Evolutionary conservation across 2,888 invertebrate genomes (phyloP).

Genomic region (Platypus cylindrus): DNA sequence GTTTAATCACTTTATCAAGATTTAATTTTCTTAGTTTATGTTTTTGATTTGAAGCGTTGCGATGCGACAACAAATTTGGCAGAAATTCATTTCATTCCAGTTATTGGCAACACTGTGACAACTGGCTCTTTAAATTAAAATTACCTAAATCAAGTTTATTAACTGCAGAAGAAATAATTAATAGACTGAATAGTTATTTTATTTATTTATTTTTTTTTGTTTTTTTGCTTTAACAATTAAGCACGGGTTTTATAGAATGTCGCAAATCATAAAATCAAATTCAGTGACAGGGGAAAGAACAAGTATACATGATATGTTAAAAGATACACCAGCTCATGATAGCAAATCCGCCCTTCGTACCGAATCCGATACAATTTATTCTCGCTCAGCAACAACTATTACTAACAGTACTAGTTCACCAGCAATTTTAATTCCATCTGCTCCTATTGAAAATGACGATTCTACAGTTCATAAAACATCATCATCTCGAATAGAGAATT

Average conservation of each 20-base stretch:
- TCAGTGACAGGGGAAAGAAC: slow-evolving; percentile 41
- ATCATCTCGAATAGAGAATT: slow-evolving; percentile 79
- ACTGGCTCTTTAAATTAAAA: too few species aligned
- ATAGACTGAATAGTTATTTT: too few species aligned
- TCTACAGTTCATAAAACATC: slow-evolving; percentile 49
- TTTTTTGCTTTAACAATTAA: not conserved
- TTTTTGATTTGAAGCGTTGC: too few species aligned
- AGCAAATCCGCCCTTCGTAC: slow-evolving; percentile 64
- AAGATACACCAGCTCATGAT: slow-evolving; percentile 67
- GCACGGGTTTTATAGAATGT: slow-evolving; percentile 21
- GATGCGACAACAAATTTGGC: too few species aligned
- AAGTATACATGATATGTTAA: slow-evolving; percentile 76
- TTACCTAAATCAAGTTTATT: too few species aligned
- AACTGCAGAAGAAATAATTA: too few species aligned
- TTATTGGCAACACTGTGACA: too few species aligned
- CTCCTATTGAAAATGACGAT: slow-evolving; percentile 40
- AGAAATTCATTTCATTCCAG: too few species aligned
- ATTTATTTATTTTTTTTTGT: too few species aligned
- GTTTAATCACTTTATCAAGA: too few species aligned
- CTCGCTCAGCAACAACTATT: slow-evolving; percentile 54
- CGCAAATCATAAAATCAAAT: slow-evolving; percentile 30
- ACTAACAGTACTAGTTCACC: slow-evolving; percentile 31
- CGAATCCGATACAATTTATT: slow-evolving; percentile 56
- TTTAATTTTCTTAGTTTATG: too few species aligned
- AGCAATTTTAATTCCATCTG: slow-evolving; percentile 39